Evolutionary conservation across 1,140 invertebrate genomes (phyloP), one percentile per base, ranked within the genome.

Genomic region (Meloidogyne chitwoodi): DNA sequence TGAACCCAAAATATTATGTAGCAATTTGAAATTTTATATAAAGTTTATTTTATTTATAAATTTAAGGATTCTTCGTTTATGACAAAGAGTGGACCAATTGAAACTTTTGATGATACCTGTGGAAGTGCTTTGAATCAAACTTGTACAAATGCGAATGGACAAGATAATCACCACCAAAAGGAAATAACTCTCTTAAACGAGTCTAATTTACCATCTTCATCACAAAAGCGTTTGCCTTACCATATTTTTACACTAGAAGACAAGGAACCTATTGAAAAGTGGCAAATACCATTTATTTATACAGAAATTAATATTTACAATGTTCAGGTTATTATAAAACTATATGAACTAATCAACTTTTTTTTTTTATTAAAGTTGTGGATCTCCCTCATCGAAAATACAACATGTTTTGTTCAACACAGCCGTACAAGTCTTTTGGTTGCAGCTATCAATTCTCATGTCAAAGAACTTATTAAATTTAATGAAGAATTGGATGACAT

Each of bases 291-390:
- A 6, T 44, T 77, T 24, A 75, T 77, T 27, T 61, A 77, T 34
- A 48, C 69, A 31, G 76, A 77, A 68, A n/a, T 77, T n/a, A 77
- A n/a, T n/a, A 77, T 77, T 68, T 77, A 56, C 62, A 77, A 74
- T 34, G 76, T 76, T 16, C 56, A 63, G 76, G 76, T 77, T 16
- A 11, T 70, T 70, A n/a, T n/a, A n/a, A n/a, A n/a, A n/a, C n/a
- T n/a, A n/a, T n/a, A n/a, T n/a, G n/a, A n/a, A n/a, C n/a, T n/a
- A n/a, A n/a, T n/a, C n/a, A n/a, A n/a, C n/a, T n/a, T n/a, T n/a
- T n/a, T n/a, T n/a, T n/a, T n/a, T 14, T 48, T 72, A 14, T 72
- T n/a, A n/a, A 31, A 77, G 76, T 68, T 63, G 19, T 77, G 76
- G 76, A 24, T 67, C 1, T 26, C 74, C 4, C 76, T 77, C 11